Base-by-base conservation (phyloP, 2,888 invertebrate genomes). In the Girardia tigrina region DNA sequence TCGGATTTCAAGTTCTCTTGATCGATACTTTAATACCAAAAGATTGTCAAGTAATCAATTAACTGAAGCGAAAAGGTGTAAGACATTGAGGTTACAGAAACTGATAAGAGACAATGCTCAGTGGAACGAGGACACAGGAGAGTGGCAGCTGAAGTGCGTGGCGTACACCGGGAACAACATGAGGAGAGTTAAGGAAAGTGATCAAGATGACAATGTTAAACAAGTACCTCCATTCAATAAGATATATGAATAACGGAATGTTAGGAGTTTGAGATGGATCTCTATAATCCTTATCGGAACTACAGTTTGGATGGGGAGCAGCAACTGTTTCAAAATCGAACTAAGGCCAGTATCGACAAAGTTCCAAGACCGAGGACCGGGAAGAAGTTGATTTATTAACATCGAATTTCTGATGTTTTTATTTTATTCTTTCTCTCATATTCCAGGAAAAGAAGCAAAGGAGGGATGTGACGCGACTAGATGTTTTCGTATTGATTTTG, bases 91-190 rank as follows among this genome's bases (percentile, higher is more conserved):
- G 74, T n/a, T n/a, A 14, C 82, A 91, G 90, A 90, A 90, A 72
- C 88, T 91, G 85, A 91, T 95, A 78, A 92, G 93, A 81, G 88
- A 90, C 80, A 91, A 94, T 82, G 83, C 94, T 70, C 90, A 91
- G 81, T 98, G 95, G 94, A 97, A 94, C 86, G 94, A 94, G 84
- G 95, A 97, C 81, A 91, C 94, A 29, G 95, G 95, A 29, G 97
- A 98, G 85, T 98, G 95, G 91, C 94, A 97, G 83, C 88, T 98
- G 71, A 90, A 90, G 83, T 95, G 95, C 84, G 94, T 98, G 6
- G 97, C 97, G 0, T 98, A 98, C 85, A 94, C 95, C 6, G 97
- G 97, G 0, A 98, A 98, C 86, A 98, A 98, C 83, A 95, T 97
- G 93, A 87, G 90, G 16, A 8, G 36, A 12, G 36, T 36, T 8